Base-by-base conservation (phyloP, 2,888 invertebrate species). In the Coleophora deauratella region DNA sequence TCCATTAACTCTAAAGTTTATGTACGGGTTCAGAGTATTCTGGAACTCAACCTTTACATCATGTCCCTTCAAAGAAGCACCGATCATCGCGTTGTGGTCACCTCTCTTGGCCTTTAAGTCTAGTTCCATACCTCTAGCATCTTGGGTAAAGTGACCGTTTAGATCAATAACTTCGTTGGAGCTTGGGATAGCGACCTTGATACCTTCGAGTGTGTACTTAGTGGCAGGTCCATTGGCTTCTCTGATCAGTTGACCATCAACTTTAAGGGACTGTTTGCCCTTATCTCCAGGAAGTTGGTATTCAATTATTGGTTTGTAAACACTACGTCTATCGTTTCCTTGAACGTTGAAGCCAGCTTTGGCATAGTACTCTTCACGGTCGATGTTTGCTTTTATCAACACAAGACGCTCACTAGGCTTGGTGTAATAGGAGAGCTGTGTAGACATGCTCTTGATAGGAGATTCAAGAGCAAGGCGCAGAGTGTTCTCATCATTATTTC, bases 261-360 rank as follows among this genome's bases (percentile, higher is more conserved):
- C 76, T 10, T 81, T 82, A 31, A 89, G 76, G 14, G 59, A 65
- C 44, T 87, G 84, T 11, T 58, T 78, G 31, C n/a, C n/a, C 86
- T 86, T 11, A 68, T 54, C 7, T 65, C 86, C 86, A 0, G 91
- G 91, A 7, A 89, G 59, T 52, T 87, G 87, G 65, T 90, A 91
- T 54, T 91, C 90, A 27, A 93, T 73, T 0, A 94, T 59, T 0
- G 95, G 95, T 47, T 87, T 90, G 66, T 90, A 93, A 9, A 88
- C 75, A 21, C 69, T 64, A 40, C 84, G 84, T 35, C 66, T 70
- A 0, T 79, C 88, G 41, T 85, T 84, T 6, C 90, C 90, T 31
- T 86, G 79, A 12, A 90, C 86, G 1, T 72, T 76, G 31, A 93
- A 86, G 0, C 95, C 94, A 14, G 89, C 66, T 59, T 90, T 91